phyloP scores from a whole-genome alignment of 35 echinoderm and acorn worm genomes.

The Acanthaster planci region DNA sequence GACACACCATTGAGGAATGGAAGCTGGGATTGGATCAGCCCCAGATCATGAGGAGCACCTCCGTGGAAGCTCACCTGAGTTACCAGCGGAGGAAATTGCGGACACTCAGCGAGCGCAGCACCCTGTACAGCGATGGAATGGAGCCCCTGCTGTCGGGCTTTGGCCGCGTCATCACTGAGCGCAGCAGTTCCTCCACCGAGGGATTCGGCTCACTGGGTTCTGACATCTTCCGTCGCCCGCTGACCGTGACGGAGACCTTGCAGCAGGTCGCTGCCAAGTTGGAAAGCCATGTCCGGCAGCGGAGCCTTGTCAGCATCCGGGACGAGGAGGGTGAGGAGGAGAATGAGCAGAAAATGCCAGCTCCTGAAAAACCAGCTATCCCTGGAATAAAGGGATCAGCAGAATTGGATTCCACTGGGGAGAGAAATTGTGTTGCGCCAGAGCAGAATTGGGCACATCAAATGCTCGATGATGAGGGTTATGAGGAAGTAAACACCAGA shows the following conservation, averaged over 20 bases:
- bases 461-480: constrained; percentile 2
- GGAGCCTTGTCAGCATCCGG: constrained; percentile 13
- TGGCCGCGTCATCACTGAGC: not conserved
- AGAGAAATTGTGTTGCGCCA: not conserved
- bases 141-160: constrained; percentile 1
- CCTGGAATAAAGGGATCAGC: not conserved
- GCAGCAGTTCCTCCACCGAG: constrained; percentile 1
- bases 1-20: not conserved
- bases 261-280: constrained; percentile 15
- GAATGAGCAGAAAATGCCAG: no score
- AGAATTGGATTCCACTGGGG: not conserved
- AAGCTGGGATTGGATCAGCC: constrained; percentile 11
- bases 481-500: not conserved
- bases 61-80: not conserved
- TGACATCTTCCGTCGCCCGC: not conserved
- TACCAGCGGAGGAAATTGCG: not conserved
- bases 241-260: not conserved
- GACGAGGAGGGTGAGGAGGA: not conserved
- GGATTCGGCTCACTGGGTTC: not conserved
- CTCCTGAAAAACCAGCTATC: no score
- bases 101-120: constrained; percentile 4
- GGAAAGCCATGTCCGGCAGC: not conserved
- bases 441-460: not conserved
- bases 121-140: constrained; percentile 20
- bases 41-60: not conserved